Percentiles rank a stretch among this genome's conserved stretches.
Evolutionary conservation across 1,140 invertebrate species (phyloP).

Genomic region (Phymastichus coffea): DNA sequence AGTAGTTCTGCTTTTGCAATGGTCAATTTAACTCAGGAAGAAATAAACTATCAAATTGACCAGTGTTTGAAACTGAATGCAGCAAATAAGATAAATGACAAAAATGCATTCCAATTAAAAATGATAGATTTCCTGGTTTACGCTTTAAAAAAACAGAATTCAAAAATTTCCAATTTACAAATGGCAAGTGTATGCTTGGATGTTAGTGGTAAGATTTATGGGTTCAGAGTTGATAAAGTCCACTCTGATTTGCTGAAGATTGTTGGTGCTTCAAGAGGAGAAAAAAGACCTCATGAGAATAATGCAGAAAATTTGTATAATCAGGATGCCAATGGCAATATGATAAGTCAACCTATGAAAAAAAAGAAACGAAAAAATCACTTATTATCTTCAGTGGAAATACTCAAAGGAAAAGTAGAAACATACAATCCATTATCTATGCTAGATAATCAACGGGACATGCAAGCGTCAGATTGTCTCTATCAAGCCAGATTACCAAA

Average conservation of each 20-base stretch:
- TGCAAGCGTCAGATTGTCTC: conserved; percentile 41
- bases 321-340: neutral
- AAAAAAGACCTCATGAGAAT: conserved; percentile 37
- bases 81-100: conserved; percentile 76
- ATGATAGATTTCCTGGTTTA: conserved; percentile 80
- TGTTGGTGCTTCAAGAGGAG: conserved; percentile 61
- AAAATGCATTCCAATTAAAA: conserved; percentile 81
- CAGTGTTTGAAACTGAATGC: conserved; percentile 64
- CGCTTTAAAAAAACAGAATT: conserved; percentile 67
- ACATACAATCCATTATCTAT: conserved; percentile 32
- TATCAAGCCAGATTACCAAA: conserved; percentile 39
- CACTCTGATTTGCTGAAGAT: conserved; percentile 76
- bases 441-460: conserved; percentile 34
- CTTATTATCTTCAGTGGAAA: conserved; percentile 47
- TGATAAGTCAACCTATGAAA: neutral
- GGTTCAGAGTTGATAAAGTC: conserved; percentile 75
- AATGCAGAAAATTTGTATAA: conserved; percentile 13
- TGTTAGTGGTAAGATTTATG: conserved; percentile 80
- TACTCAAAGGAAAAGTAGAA: conserved; percentile 48
- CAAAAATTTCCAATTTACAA: conserved; percentile 69
- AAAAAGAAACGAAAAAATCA: conserved; percentile 42
- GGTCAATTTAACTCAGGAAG: neutral
- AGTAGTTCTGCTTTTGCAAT: neutral
- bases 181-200: conserved; percentile 77
- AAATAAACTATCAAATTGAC: conserved; percentile 58